phyloP scores from a whole-genome alignment of 2,797 vertebrate genomes.

The Loriculus beryllinus region DNA sequence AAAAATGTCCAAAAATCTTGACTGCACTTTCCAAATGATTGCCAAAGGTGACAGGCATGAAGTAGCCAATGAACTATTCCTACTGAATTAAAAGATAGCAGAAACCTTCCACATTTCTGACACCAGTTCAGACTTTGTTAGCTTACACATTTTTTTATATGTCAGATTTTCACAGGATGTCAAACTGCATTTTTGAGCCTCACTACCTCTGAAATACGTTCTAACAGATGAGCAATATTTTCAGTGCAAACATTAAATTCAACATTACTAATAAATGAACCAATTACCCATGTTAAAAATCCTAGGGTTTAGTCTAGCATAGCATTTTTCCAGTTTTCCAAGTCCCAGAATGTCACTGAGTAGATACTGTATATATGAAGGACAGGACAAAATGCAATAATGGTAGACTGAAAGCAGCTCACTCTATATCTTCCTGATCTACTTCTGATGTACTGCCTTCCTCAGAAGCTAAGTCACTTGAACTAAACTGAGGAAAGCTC shows the following conservation, averaged over 20 bases:
- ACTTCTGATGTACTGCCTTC: neutral
- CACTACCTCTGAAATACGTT: neutral
- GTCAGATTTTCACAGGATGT: neutral
- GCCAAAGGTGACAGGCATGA: neutral
- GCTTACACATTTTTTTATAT: neutral
- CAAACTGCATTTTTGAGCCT: constrained; percentile 20
- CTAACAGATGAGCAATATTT: neutral
- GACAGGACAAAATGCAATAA: neutral
- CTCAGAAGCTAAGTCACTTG: neutral
- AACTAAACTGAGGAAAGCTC: neutral
- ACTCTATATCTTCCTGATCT: neutral
- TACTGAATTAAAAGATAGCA: neutral
- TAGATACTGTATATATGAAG: neutral
- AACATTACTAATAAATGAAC: neutral
- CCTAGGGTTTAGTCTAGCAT: neutral
- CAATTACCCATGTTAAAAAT: neutral
- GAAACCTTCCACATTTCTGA: neutral
- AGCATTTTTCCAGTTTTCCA: neutral
- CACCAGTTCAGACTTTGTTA: neutral
- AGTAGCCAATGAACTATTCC: neutral
- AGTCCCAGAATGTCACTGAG: neutral
- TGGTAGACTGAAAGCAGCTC: neutral
- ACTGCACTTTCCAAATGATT: neutral
- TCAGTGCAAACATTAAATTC: neutral
- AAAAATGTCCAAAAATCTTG: neutral